Evolutionary conservation across 1,140 invertebrate species (phyloP).

Genomic region (Drosophila tani): DNA sequence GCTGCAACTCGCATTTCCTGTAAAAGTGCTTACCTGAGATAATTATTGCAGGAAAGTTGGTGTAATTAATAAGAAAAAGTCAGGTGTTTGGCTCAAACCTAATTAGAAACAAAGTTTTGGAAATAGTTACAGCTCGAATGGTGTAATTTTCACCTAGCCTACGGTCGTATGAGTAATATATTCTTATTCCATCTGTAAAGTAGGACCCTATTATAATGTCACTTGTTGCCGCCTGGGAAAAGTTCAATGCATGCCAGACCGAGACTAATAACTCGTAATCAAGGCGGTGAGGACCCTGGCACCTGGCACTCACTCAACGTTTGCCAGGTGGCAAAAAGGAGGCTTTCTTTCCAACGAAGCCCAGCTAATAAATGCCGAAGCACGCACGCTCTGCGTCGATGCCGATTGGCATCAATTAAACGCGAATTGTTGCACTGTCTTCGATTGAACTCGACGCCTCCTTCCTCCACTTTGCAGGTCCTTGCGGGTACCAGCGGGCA

Average conservation of each 20-base stretch:
- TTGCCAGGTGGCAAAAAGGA: conserved; percentile 29
- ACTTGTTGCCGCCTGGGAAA: conserved; percentile 21
- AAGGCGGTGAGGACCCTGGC: conserved; percentile 2
- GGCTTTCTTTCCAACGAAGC: conserved; percentile 47
- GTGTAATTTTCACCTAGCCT: too few relatives aligned
- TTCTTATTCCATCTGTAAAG: too few relatives aligned
- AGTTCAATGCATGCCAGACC: conserved; percentile 17
- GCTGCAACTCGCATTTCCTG: not conserved
- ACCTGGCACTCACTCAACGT: conserved; percentile 47
- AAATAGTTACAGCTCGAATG: not conserved
- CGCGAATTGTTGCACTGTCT: conserved; percentile 74
- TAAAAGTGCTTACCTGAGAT: not conserved
- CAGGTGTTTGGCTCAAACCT: not conserved
- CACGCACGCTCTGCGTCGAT: conserved; percentile 46
- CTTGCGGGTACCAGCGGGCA: conserved; percentile 14
- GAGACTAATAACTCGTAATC: conserved; percentile 16
- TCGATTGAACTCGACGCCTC: conserved; percentile 48
- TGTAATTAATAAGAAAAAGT: too few relatives aligned
- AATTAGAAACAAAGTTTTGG: not conserved
- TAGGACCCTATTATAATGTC: not conserved
- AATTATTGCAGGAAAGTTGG: not conserved
- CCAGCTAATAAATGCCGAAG: conserved; percentile 57
- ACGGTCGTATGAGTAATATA: conserved; percentile 10
- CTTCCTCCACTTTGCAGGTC: not conserved
- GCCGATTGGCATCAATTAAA: conserved; percentile 76